A percentile compares a stretch with the other conserved stretches of the same genome.
phyloP scores from a whole-genome alignment of 30 jellyfish, hydroid and myxozoan species.

The Pseudorhiza aurosa region DNA sequence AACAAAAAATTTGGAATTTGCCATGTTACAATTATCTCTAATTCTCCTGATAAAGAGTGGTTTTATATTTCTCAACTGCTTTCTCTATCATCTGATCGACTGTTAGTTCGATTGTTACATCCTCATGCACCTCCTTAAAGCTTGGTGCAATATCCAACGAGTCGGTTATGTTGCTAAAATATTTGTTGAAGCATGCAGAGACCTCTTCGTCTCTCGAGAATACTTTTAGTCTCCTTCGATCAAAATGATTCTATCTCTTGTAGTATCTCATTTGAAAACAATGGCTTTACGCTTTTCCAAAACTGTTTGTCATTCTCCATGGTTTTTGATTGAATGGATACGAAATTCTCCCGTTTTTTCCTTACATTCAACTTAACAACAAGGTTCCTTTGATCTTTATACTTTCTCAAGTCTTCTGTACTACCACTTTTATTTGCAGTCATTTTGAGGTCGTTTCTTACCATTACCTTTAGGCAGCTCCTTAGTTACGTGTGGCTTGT shows the following conservation, averaged over 20 bases:
- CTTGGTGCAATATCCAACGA: constrained; percentile 4
- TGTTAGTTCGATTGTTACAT: not conserved
- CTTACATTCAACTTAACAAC: constrained; percentile 7
- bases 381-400: constrained; percentile 22
- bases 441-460: not conserved
- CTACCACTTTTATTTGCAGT: constrained; percentile 12
- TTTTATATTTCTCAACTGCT: constrained; percentile 7
- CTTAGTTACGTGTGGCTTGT: not conserved
- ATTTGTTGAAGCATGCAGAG: constrained; percentile 14
- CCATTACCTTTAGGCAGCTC: not conserved
- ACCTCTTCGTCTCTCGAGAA: not conserved
- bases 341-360: not conserved
- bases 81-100: constrained; percentile 1
- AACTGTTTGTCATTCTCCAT: not conserved
- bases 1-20: not conserved
- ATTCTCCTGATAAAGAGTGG: constrained; percentile 6
- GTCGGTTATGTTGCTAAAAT: constrained; percentile 1
- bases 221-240: not conserved
- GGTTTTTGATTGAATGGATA: not conserved
- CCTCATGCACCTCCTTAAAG: not conserved
- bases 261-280: constrained; percentile 10
- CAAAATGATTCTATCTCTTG: not conserved
- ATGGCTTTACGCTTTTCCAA: constrained; percentile 17
- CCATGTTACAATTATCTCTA: too few species aligned
- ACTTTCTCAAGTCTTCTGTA: constrained; percentile 3